Evolutionary conservation across 2,888 invertebrate genomes (phyloP).

Genomic region (Megastigmus dorsalis): DNA sequence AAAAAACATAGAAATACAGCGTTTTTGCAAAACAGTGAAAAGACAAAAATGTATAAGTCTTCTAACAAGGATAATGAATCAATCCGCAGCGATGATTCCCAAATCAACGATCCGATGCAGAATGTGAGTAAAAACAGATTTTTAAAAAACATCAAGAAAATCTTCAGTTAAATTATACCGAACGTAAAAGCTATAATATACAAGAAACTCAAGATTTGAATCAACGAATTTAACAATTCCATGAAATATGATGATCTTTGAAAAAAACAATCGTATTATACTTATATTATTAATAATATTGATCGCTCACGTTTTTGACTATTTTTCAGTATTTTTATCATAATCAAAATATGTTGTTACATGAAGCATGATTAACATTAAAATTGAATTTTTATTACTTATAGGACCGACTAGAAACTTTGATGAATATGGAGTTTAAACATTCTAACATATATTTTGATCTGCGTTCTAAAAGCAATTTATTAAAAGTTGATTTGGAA

Average conservation of each 20-base stretch:
- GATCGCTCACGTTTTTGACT: too few relatives aligned
- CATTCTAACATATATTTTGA: constrained; percentile 42
- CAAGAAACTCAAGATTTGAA: too few relatives aligned
- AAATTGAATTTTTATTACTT: not conserved
- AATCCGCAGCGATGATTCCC: constrained; percentile 43
- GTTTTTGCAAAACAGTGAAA: not conserved
- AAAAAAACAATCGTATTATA: too few relatives aligned
- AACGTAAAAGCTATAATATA: too few relatives aligned
- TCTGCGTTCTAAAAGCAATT: constrained; percentile 30
- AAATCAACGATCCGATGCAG: not conserved
- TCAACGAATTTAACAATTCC: too few relatives aligned
- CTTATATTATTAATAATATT: too few relatives aligned
- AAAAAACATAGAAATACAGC: not conserved
- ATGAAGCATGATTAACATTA: too few relatives aligned
- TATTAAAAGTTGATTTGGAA: constrained; percentile 46
- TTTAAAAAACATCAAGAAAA: too few relatives aligned
- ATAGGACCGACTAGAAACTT: constrained; percentile 29
- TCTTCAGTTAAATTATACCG: too few relatives aligned
- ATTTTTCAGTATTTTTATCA: too few relatives aligned
- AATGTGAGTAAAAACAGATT: constrained; percentile 22
- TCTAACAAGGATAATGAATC: constrained; percentile 30
- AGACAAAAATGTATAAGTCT: constrained; percentile 14
- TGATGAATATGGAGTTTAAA: constrained; percentile 39
- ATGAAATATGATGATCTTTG: too few relatives aligned
- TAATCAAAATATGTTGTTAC: too few relatives aligned